Conservation (phyloP, 2,888 invertebrate species). For the Caenorhabditis plicata region DNA sequence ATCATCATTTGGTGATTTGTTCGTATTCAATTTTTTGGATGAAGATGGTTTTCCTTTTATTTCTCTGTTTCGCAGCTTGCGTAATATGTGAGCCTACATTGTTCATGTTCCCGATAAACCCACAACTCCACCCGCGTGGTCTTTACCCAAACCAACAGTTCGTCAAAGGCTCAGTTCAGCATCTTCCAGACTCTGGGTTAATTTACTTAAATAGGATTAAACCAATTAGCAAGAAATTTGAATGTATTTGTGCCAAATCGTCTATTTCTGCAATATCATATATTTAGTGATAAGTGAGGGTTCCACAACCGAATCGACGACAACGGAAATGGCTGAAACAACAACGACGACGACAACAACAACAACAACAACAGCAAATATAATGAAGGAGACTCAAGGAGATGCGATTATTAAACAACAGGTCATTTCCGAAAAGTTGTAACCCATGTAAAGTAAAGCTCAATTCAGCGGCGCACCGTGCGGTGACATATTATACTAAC, state of each 20-base stretch:
- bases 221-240: constrained; percentile 28
- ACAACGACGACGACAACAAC: not conserved
- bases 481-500: no score
- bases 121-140: constrained; percentile 24
- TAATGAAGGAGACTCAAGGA: no score
- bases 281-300: not conserved
- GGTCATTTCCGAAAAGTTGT: no score
- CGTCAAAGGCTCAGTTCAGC: constrained; percentile 32
- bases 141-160: constrained; percentile 41
- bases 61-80: constrained; percentile 3
- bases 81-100: constrained; percentile 25
- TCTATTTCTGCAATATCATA: no score
- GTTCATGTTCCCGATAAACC: constrained; percentile 42
- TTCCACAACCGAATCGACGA: not conserved
- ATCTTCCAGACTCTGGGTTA: constrained; percentile 41
- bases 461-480: no score
- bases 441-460: no score
- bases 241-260: no score
- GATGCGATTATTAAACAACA: no score
- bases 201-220: constrained; percentile 41
- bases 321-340: not conserved
- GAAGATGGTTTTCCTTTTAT: constrained; percentile 4
- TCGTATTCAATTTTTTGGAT: not conserved
- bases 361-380: not conserved
- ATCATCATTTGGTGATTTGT: constrained; percentile 5